Base-by-base conservation (phyloP, 2,113 vertebrate genomes). In the Lutjanus erythropterus region DNA sequence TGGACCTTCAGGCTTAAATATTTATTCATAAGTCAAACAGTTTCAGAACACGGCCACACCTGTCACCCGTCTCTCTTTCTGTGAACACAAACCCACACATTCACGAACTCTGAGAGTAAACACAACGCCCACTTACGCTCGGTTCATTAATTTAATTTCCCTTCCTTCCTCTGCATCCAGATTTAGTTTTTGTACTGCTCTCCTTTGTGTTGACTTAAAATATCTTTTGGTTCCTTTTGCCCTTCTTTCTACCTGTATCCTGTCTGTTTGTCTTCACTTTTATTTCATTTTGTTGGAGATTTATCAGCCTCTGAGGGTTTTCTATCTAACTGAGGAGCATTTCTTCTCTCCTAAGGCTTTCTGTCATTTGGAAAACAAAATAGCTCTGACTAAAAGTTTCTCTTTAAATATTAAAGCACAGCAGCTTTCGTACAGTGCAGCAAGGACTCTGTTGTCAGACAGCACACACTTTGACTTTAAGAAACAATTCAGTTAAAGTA, bases 21-120 rank as follows among this genome's bases (percentile, higher is more conserved):
- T 73, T 73, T 80, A 62, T 73, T 79, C 71, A 65, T 18, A 44
- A 75, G 44, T 67, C 46, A 56, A 50, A 66, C 39, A 55, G 50
- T 64, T 70, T 1, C 9, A 35, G 19, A 75, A 67, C 31, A 27
- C 3, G 9, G 35, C 37, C 37, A 5, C 29, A 47, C 64, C 46
- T 83, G 55, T 56, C 56, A 75, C 60, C 75, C 58, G 49, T 42
- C 25, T 60, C 27, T 83, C 15, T n/a, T 33, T 59, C 11, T 33
- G 18, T 55, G 52, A 78, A 58, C 61, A 76, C 79, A 65, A 62
- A 64, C 50, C 50, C 65, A 65, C 79, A 71, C 35, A 44, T 1
- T 71, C 23, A 49, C 49, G 78, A 8, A 56, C 9, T 19, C 9
- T 39, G 23, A 42, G 3, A 60, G 50, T 44, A 74, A 86, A 79